These are phyloP conservation scores for Styela plicata DNA, from an alignment of 23 tunicate genomes.

Conservation along the genomic window DNA sequence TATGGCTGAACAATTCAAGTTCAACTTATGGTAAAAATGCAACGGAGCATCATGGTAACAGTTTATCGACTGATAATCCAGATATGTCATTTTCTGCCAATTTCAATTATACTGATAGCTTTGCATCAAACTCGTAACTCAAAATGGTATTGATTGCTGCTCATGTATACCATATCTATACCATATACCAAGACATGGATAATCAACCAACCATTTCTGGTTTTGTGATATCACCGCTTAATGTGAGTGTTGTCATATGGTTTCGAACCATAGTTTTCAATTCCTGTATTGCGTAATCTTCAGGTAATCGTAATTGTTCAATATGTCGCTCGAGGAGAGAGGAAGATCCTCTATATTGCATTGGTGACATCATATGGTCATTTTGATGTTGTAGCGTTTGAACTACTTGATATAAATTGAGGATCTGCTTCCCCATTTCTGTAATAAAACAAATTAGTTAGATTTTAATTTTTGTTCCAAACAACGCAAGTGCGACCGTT, in stretches of 20 bases:
- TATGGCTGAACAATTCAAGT: no score
- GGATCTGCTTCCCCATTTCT: constrained; percentile 59
- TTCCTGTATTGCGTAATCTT: constrained; percentile 68
- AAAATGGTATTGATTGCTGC: no score
- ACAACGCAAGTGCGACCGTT: not conserved
- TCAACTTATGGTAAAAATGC: no score
- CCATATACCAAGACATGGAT: no score
- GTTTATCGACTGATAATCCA: no score
- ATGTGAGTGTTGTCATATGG: constrained; percentile 35
- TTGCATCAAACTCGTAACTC: no score
- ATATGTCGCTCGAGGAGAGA: constrained; percentile 27
- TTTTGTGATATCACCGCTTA: not conserved
- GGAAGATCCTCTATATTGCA: not conserved
- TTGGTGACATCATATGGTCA: not conserved
- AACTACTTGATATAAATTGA: constrained; percentile 43
- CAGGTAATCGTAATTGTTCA: constrained; percentile 38
- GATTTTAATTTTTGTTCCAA: not conserved
- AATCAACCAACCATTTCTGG: not conserved
- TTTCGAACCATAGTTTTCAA: constrained; percentile 28
- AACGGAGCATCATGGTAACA: no score
- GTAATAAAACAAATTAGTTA: constrained; percentile 4
- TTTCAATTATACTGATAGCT: no score
- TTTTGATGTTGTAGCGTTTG: constrained; percentile 12
- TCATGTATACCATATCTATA: no score
- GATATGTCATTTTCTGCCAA: no score